Base-by-base conservation (phyloP, 2,888 invertebrate species). In the Mesodorylaimus sp. region DNA sequence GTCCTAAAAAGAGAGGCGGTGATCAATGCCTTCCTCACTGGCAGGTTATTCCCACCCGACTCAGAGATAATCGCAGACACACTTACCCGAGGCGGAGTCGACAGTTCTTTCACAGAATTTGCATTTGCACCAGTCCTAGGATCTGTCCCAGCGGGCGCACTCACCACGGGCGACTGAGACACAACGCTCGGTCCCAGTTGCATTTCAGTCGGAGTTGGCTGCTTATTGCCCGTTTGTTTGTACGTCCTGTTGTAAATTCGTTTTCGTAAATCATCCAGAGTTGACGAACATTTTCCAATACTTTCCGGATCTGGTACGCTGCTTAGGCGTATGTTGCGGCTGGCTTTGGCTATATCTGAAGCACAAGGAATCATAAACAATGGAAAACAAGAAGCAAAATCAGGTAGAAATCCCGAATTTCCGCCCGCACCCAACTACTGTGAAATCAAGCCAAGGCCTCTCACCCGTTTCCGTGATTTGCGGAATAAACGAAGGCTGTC, bases 241-340 rank as follows among this genome's bases (percentile, higher is more conserved):
- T n/a, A n/a, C n/a, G n/a, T n/a, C 26, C n/a, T 5, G 16, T 46
- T 29, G 47, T 43, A 51, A 3, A 51, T 51, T 2, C 47, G 23
- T 16, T 27, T 2, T 27, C 41, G 39, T 36, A 51, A 42, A 10
- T 51, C 47, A 2, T 47, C 51, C 36, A 47, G n/a, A 2, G 47
- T 32, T 7, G 28, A n/a, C 16, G 42, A 28, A 21, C 25, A 26
- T 5, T 29, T 39, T 19, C 47, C 47, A 27, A 47, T 47, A 16
- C 7, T 3, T 3, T 3, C 10, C 7, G 47, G 47, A 38, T 47
- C 47, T 3, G 47, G 47, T 16, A 47, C 19, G 16, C 21, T 23
- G 24, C 47, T 25, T 21, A 47, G 38, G 3, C 47, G 47, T 24
- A 37, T 36, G 7, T 7, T 16, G 19, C 41, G 7, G 41, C 41